These are phyloP conservation scores for Mustelus asterias DNA, from an alignment of 2,113 vertebrate genomes.

Conservation along the genomic window DNA sequence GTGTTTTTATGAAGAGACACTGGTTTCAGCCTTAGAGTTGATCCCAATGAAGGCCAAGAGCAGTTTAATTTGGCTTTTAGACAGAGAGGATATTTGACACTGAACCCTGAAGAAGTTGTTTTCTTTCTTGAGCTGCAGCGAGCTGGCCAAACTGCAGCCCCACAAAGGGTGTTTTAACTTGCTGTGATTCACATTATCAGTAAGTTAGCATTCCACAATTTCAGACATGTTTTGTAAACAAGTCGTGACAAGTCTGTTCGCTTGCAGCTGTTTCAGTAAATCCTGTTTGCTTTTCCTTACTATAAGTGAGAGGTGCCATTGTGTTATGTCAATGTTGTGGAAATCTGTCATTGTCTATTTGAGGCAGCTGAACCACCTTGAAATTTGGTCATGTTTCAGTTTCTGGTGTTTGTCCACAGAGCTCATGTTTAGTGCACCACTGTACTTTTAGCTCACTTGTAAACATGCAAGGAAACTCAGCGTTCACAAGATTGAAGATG, in stretches of 20 bases:
- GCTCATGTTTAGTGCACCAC: not conserved
- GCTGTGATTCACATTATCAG: not conserved
- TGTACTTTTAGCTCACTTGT: not conserved
- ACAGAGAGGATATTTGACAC: not conserved
- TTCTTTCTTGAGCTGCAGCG: not conserved
- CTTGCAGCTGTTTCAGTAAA: not conserved
- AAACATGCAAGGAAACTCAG: not conserved
- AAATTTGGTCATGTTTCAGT: not conserved
- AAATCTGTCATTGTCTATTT: not conserved
- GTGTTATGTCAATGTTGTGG: not conserved
- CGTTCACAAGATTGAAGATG: not conserved
- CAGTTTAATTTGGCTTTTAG: not conserved
- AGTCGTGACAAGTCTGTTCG: not conserved
- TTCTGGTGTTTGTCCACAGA: too few relatives aligned
- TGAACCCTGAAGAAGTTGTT: not conserved
- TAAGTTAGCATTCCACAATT: not conserved
- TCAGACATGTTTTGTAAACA: not conserved
- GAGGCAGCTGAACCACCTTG: not conserved
- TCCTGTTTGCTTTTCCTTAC: not conserved
- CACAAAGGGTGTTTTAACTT: not conserved
- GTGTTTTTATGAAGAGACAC: not conserved
- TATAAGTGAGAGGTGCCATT: not conserved
- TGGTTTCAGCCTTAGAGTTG: constrained; percentile 22
- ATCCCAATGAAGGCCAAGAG: not conserved
- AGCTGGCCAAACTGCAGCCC: not conserved